A percentile compares a stretch with the other conserved stretches of the same genome.
These are phyloP conservation scores for Odobenus rosmarus DNA, from an alignment of 2,113 vertebrate genomes.

Conservation along the genomic window DNA sequence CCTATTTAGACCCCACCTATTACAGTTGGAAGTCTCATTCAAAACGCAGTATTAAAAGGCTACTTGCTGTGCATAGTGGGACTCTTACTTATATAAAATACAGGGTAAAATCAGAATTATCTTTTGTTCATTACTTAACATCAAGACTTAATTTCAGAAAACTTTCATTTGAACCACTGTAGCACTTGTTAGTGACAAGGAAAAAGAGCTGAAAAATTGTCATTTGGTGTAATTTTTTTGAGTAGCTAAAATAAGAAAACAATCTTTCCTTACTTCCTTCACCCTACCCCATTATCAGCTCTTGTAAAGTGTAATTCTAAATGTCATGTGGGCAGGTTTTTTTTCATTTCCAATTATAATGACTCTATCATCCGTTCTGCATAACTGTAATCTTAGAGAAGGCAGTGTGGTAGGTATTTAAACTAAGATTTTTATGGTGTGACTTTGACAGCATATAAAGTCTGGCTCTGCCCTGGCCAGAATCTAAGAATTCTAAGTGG, in stretches of 20 bases:
- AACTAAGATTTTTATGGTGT: conserved; percentile 56
- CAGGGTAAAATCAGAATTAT: conserved; percentile 63
- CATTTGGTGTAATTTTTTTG: conserved; percentile 57
- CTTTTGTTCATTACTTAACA: conserved; percentile 55
- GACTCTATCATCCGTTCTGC: conserved; percentile 30
- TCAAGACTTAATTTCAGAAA: conserved; percentile 44
- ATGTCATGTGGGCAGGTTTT: conserved; percentile 27
- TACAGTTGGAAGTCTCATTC: conserved; percentile 38
- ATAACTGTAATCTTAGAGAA: conserved; percentile 55
- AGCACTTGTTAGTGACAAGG: conserved; percentile 46
- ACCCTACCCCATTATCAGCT: background rate
- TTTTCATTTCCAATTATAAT: conserved; percentile 67
- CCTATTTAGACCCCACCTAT: conserved; percentile 62
- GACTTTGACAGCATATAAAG: conserved; percentile 56
- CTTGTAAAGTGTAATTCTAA: conserved; percentile 51
- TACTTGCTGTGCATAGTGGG: conserved; percentile 62
- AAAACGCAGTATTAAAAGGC: conserved; percentile 57
- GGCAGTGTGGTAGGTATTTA: background rate
- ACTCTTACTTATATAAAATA: conserved; percentile 59
- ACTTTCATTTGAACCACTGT: conserved; percentile 71
- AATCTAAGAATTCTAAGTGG: conserved; percentile 13
- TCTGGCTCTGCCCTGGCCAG: conserved; percentile 25
- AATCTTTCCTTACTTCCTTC: background rate
- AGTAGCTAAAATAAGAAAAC: conserved; percentile 51
- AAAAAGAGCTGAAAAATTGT: conserved; percentile 57